phyloP scores from a whole-genome alignment of 2,888 invertebrate species.

The Tricholauxania praeusta region DNA sequence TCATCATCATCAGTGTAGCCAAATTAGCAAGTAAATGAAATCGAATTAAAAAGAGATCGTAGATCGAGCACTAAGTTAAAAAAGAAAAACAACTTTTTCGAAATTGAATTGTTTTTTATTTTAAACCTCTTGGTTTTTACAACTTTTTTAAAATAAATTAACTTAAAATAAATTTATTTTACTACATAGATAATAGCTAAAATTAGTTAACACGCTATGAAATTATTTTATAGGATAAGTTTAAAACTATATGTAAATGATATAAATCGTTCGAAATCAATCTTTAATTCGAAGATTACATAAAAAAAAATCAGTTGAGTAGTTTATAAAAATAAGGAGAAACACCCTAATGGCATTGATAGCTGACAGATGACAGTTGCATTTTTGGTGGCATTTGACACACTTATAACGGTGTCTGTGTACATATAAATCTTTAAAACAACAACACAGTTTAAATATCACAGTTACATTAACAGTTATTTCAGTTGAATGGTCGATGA shows the following conservation, averaged over 20 bases:
- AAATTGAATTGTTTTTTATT: background rate
- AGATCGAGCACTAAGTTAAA: background rate
- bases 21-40: too few species aligned
- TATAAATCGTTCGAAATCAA: background rate
- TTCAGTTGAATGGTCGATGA: background rate
- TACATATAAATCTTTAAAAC: background rate
- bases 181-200: background rate
- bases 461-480: conserved; percentile 23
- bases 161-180: background rate
- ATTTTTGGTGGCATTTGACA: too few species aligned
- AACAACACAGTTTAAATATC: conserved; percentile 31
- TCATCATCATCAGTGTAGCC: too few species aligned
- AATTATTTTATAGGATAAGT: background rate
- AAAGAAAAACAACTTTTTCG: background rate
- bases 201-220: conserved; percentile 28
- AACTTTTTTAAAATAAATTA: background rate
- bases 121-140: background rate
- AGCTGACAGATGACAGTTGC: too few species aligned
- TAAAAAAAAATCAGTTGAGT: too few species aligned
- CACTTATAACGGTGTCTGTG: too few species aligned
- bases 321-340: too few species aligned
- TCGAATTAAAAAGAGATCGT: too few species aligned
- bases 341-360: too few species aligned
- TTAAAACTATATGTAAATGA: background rate
- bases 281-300: background rate